Evolutionary conservation across 2,797 vertebrate genomes (phyloP), one percentile per base, ranked within the genome.

Genomic region (Peromyscus aztecus): DNA sequence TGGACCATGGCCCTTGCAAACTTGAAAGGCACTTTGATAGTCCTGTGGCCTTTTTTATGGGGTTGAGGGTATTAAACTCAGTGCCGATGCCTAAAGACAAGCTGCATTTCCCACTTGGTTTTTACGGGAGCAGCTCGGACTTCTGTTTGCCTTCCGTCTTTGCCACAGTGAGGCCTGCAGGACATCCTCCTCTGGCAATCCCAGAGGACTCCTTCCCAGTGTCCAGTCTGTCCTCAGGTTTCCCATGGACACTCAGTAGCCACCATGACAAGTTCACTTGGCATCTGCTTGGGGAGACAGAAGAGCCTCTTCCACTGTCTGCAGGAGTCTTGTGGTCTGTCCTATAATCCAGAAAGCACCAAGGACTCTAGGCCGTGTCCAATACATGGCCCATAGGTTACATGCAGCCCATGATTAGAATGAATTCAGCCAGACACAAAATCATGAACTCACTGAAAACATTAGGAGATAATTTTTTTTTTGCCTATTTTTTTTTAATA

Each of bases 21-120:
- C 43, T 93, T 75, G 40, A 95, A 88, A 89, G 73, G 19, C 19
- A 65, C 17, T 59, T 92, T 96, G 16, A 9, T 78, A 46, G 40
- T 93, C 77, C 17, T 8, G 0, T 73, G 46, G 0, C 75, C 4
- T 95, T 29, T 61, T 77, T 6, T 40, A 14, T 4, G n/a, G n/a
- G 37, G 4, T 61, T 17, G 4, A 29, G 3, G 17, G 14, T 52
- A 31, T 76, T 63, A 86, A 67, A 40, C 91, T 84, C n/a, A 73
- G 69, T 69, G 46, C 13, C 46, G 43, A 40, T 71, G 23, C 57
- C 61, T 55, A 52, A 89, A 43, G 19, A 29, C 24, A 73, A 17
- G 40, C 5, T 14, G 21, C 46, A 11, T n/a, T 76, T 85, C 65
- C 12, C 13, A 34, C 49, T 83, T 9, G 31, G 27, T 57, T 83